Base-by-base conservation (phyloP, 2,888 invertebrate species). In the Petrophora chlorosata region DNA sequence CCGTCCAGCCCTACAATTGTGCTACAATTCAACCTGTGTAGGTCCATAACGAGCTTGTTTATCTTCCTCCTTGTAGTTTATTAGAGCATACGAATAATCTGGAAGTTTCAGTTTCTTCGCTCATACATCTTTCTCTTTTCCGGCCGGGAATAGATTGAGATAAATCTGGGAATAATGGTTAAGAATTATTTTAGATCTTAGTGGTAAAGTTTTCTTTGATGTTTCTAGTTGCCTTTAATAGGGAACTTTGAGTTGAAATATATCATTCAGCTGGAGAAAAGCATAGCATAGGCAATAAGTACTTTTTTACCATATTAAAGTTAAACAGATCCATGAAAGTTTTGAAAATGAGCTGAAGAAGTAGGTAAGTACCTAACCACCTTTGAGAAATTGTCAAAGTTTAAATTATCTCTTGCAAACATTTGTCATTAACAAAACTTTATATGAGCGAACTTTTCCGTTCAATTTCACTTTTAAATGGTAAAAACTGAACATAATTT, bases 41-140 rank as follows among this genome's bases (percentile, higher is more conserved):
- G 30, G 17, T 10, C 42, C 26, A 36, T 46, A 51, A 51, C 51
- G 42, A 46, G 43, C 49, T 44, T 50, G 43, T 43, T 50, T 49
- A 39, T 30, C 38, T 25, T 39, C 35, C 34, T 15, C 33, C 41
- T 25, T 22, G 23, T 50, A 39, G 5, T 50, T 44, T 39, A 39
- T 34, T 38, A 28, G 26, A 19, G 36, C 10, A 38, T 38, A 42
- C 35, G 17, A 48, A 48, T 36, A 36, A 38, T 26, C 32, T 42
- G 26, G 26, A 36, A 41, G 5, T 38, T 32, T 32, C 26, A 26
- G 25, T 16, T 35, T 25, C 8, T 30, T 39, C 33, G 8, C 39
- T 23, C 33, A 19, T 39, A 30, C 14, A 26, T 48, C 25, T 16
- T 4, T 26, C 35, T 30, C 1, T 15, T 13, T 40, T 47, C 16